Conservation (phyloP, 1,140 invertebrate species). For the Drosophila gunungcola region DNA sequence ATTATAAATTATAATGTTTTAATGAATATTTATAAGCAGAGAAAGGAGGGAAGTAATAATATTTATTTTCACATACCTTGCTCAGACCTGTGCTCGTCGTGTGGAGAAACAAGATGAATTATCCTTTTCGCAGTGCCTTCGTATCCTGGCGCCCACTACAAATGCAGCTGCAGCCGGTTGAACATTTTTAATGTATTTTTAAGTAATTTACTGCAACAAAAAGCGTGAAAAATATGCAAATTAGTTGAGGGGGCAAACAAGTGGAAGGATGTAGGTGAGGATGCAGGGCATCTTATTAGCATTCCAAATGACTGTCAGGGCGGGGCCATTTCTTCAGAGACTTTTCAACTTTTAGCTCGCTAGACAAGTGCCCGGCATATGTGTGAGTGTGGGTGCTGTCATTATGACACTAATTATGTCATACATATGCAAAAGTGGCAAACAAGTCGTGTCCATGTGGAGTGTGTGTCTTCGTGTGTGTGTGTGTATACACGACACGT, state of each 20-base stretch:
- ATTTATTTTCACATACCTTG: conserved; percentile 68
- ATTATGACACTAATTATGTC: conserved; percentile 82
- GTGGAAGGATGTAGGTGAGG: neutral
- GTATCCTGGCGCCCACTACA: conserved; percentile 18
- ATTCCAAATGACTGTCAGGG: conserved; percentile 67
- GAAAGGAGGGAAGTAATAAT: conserved; percentile 28
- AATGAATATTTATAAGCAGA: conserved; percentile 57
- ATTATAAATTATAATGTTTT: conserved; percentile 45
- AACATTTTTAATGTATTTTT: conserved; percentile 79
- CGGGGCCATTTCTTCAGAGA: conserved; percentile 49
- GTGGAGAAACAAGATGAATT: conserved; percentile 5
- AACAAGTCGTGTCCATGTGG: conserved; percentile 56
- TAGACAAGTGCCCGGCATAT: conserved; percentile 36
- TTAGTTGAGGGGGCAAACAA: conserved; percentile 21
- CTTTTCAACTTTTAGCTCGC: conserved; percentile 59
- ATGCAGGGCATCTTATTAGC: conserved; percentile 58
- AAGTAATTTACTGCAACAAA: conserved; percentile 74
- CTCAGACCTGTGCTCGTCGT: conserved; percentile 21
- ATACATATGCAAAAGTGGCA: conserved; percentile 80
- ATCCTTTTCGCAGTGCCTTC: conserved; percentile 6
- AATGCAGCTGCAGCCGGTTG: conserved; percentile 47
- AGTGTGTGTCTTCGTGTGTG: conserved; percentile 32
- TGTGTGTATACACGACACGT: conserved; percentile 55
- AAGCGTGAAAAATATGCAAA: conserved; percentile 73
- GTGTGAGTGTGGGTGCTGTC: conserved; percentile 29